Percentiles rank a stretch among this genome's conserved stretches.
phyloP scores from a whole-genome alignment of 2,113 vertebrate species.

The Ptychochromis oligacanthus region DNA sequence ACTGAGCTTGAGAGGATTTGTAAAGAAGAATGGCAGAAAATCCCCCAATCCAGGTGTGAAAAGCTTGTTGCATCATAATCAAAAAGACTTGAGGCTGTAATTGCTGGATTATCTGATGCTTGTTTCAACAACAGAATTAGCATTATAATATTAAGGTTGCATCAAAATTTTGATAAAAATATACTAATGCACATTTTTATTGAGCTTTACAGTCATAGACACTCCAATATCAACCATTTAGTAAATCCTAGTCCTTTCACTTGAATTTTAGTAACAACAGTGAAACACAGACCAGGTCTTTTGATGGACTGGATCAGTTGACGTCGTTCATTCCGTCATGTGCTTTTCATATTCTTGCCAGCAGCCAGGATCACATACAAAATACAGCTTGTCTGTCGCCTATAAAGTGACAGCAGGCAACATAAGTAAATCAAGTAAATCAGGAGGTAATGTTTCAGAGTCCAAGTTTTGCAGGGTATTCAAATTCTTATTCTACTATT shows the following conservation, averaged over 20 bases:
- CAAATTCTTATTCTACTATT: not conserved
- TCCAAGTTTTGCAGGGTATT: not conserved
- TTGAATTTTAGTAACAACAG: not conserved
- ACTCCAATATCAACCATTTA: not conserved
- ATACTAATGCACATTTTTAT: not conserved
- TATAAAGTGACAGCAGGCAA: not conserved
- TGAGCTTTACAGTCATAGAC: not conserved
- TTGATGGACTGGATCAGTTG: not conserved
- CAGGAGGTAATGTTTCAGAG: not conserved
- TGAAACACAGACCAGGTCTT: not conserved
- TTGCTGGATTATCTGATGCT: not conserved
- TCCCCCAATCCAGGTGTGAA: too few species aligned
- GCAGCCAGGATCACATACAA: rapidly evolving
- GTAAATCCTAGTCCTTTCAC: not conserved
- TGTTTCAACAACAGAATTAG: not conserved
- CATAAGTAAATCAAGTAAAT: not conserved
- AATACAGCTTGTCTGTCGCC: not conserved
- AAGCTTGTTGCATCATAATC: too few species aligned
- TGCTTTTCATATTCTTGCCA: too few species aligned
- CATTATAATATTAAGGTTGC: not conserved
- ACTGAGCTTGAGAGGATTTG: too few species aligned
- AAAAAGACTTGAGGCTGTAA: too few species aligned
- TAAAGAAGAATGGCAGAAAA: too few species aligned
- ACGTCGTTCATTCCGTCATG: too few species aligned
- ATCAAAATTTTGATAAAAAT: not conserved